Evolutionary conservation across 2,113 vertebrate genomes (phyloP), one percentile per base, ranked within the genome.

Genomic region (Podarcis raffonei): DNA sequence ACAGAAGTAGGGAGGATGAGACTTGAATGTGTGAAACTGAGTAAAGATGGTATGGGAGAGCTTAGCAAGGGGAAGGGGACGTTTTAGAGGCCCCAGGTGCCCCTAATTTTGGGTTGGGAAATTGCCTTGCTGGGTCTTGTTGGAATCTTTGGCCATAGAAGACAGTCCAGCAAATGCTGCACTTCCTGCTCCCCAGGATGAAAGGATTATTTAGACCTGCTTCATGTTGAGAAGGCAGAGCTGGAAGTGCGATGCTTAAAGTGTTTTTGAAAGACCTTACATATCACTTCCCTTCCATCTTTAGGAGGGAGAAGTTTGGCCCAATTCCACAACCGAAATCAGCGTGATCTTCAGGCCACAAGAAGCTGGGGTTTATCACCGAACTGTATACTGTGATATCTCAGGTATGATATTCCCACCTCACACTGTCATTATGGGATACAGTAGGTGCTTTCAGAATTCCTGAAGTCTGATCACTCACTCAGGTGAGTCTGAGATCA

Each of bases 261-360:
- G 32, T 3, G 27, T 35, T 39, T 83, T 68, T 83, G 42, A 84
- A n/a, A 27, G 22, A 9, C 37, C 18, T 39, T 20, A 22, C 35
- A 20, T 76, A 37, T 18, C 74, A 37, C 37, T 76, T 37, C 76
- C 20, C 75, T 62, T 95, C 91, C 93, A 86, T 59, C 89, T 96
- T 87, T 90, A 97, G 98, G 97, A 98, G 89, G 98, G 98, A 2
- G 98, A 99, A 22, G 91, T 98, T 79, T 98, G 97, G 97, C 97
- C 98, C 6, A 97, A 97, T 59, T 95, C 93, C 35, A 97, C 97
- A 0, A 90, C 84, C 59, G 92, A 97, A 93, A 96, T 99, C 72
- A 93, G 4, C 3, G 94, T 99, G 69, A 93, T 96, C 76, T 98
- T 99, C 87, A 98, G 97, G 86, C 98, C 98, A 0, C 88, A 78